These are phyloP conservation scores for Polydrusus tereticollis DNA, from an alignment of 2,888 invertebrate species.

Conservation along the genomic window DNA sequence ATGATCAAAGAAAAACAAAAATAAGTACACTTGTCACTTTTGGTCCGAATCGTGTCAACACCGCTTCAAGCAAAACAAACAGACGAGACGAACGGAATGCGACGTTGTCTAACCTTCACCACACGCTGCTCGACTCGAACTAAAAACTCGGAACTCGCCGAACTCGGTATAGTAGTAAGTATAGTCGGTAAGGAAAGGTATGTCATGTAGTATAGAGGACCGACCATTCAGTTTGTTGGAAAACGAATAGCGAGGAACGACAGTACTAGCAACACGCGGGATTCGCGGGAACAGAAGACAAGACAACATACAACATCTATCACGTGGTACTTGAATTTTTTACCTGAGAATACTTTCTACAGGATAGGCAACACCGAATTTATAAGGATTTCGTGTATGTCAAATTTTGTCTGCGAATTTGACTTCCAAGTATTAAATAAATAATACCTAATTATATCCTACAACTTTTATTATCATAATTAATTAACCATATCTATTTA, in stretches of 20 bases:
- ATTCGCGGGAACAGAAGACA: constrained; percentile 5
- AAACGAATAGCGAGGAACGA: constrained; percentile 39
- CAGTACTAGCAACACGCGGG: constrained; percentile 34
- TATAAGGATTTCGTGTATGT: not conserved
- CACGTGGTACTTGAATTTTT: constrained; percentile 22
- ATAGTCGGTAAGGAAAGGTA: constrained; percentile 28
- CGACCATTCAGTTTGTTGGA: constrained; percentile 37
- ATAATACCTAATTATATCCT: no score
- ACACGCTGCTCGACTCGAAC: constrained; percentile 43
- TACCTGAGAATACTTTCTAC: not conserved
- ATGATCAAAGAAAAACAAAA: constrained; percentile 33
- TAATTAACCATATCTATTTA: no score
- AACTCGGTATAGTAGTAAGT: no score
- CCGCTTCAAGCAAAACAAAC: constrained; percentile 28
- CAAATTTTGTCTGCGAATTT: not conserved
- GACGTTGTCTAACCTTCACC: constrained; percentile 22
- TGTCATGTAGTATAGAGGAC: constrained; percentile 2
- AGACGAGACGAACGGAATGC: constrained; percentile 29
- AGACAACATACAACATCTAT: constrained; percentile 6
- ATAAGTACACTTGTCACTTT: constrained; percentile 36
- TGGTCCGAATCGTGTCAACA: constrained; percentile 36
- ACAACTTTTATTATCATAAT: no score
- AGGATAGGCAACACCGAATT: constrained; percentile 12
- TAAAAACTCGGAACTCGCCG: constrained; percentile 24
- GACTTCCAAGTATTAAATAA: no score